Base-by-base conservation (phyloP, 1,140 invertebrate genomes). In the Drosophila watanabei region DNA sequence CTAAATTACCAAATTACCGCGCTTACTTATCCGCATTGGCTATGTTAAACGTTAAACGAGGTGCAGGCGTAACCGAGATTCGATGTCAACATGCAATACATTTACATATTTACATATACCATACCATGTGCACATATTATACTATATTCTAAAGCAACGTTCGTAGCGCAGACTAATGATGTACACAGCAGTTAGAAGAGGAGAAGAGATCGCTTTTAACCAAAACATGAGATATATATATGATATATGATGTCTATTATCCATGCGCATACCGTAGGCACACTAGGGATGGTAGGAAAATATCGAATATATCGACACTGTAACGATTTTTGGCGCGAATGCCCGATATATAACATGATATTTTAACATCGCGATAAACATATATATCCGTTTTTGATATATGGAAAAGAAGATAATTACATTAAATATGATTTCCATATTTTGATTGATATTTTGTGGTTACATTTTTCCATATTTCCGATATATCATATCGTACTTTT, bases 31-130 rank as follows among this genome's bases (percentile, higher is more conserved):
- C 64, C 64, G 69, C 77, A 84, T 84, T 84, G 85, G 81, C 85
- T 68, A 81, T 65, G 70, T 66, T 61, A 48, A 54, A 52, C 33
- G 52, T 56, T 56, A 39, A 64, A 64, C 48, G 49, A 39, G 57
- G 13, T 24, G 24, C 48, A 56, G 6, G 41, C 33, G 30, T 41
- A 64, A 45, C 45, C 64, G 48, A 41, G 33, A 52, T 52, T 63
- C 51, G 48, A 75, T 90, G 86, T 89, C 82, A 90, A 88, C 69
- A 85, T 79, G 81, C 85, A 90, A 72, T 79, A 85, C 79, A 81
- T 60, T 83, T 82, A 87, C 80, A 88, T 82, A 82, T 72, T 66
- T 63, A 79, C 68, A 82, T 68, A 82, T 68, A 78, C 45, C 52
- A 70, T 76, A 71, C 60, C 58, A 59, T 78, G 62, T 66, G 64